Conservation (phyloP, 92 coral and sea anemone genomes). For the Pocillopora meandrina region DNA sequence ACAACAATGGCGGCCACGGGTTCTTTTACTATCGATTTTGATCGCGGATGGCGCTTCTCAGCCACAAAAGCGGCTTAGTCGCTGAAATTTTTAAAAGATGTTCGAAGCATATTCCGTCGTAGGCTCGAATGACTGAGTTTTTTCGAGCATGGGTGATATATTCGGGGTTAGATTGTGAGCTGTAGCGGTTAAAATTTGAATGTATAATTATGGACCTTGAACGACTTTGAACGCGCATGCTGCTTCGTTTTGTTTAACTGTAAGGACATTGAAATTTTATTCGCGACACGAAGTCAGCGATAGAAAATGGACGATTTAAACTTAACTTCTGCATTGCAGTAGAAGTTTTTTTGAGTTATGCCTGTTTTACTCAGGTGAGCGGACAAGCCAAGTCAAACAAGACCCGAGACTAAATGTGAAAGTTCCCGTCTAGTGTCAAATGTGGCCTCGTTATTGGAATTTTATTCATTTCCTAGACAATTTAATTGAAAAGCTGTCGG, state of each 20-base stretch:
- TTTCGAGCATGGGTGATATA: neutral
- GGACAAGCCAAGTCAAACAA: too few relatives aligned
- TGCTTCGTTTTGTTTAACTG: neutral
- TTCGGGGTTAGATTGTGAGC: neutral
- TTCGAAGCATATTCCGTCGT: neutral
- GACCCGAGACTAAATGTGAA: too few relatives aligned
- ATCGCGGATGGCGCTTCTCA: slow-evolving; percentile 7
- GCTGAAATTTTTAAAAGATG: neutral
- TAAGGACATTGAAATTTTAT: neutral
- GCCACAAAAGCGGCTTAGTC: neutral
- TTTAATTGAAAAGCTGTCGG: too few relatives aligned
- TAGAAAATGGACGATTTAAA: neutral
- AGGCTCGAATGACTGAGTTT: neutral
- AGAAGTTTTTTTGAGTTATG: too few relatives aligned
- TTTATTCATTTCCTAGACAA: too few relatives aligned
- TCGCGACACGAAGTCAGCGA: neutral
- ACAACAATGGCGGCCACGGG: slow-evolving; percentile 40
- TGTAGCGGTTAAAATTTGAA: neutral
- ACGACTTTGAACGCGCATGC: neutral
- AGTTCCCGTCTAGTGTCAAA: too few relatives aligned
- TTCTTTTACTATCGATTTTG: slow-evolving; percentile 3
- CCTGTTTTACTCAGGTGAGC: too few relatives aligned
- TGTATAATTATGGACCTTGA: neutral
- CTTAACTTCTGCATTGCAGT: too few relatives aligned
- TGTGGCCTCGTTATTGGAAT: too few relatives aligned